Evolutionary conservation across 2,113 vertebrate species (phyloP).

Genomic region (Rhynchomys soricoides): DNA sequence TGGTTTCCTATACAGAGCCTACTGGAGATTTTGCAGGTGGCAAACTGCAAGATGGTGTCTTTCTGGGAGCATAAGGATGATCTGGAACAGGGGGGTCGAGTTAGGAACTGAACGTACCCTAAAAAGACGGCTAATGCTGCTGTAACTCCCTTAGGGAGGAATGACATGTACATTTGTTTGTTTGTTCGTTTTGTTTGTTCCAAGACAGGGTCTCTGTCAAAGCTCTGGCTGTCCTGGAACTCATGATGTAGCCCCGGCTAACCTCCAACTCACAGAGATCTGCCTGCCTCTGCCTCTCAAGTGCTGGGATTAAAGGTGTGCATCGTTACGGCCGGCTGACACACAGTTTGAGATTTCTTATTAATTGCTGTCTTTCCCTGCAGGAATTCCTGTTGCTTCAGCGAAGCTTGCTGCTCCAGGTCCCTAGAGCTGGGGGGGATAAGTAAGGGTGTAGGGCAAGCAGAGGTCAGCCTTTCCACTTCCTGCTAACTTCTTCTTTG

Average conservation of each 20-base stretch:
- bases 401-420: background rate
- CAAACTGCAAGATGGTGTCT: background rate
- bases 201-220: background rate
- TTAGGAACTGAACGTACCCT: slow-evolving; percentile 30
- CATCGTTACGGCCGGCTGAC: rapidly evolving
- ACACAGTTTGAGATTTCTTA: background rate
- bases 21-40: slow-evolving; percentile 42
- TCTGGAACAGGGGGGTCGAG: slow-evolving; percentile 38
- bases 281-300: background rate
- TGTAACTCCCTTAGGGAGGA: background rate
- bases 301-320: background rate
- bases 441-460: background rate
- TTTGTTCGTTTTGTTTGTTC: background rate
- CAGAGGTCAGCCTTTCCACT: background rate
- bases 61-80: slow-evolving; percentile 16
- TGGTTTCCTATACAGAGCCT: slow-evolving; percentile 37
- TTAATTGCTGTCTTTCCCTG: background rate
- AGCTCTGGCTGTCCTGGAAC: background rate
- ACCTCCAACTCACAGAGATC: background rate
- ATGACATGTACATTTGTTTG: background rate
- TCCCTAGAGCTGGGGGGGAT: background rate
- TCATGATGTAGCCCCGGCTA: background rate
- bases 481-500: background rate
- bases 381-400: background rate
- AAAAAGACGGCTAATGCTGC: background rate